These are phyloP conservation scores for Trididemnum miniatum DNA, from an alignment of 23 tunicate species.

Conservation along the genomic window DNA sequence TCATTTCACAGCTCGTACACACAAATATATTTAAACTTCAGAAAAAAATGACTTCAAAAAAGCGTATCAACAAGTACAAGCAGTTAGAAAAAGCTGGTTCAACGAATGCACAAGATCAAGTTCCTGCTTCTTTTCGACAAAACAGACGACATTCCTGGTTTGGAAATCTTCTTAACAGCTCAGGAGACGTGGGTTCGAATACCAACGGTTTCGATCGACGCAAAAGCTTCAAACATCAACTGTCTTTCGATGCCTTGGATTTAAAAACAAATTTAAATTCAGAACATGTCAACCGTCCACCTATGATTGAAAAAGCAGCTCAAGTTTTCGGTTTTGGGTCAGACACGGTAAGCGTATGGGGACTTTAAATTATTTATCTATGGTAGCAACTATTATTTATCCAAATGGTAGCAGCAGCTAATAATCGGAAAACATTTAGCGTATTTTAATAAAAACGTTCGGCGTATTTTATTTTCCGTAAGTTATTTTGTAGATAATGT, in stretches of 20 bases:
- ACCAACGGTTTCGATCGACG: neutral
- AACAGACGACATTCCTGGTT: slow-evolving; percentile 16
- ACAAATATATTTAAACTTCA: neutral
- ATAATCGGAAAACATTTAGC: too few species aligned
- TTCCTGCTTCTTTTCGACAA: neutral
- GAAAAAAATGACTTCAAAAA: neutral
- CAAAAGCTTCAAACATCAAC: neutral
- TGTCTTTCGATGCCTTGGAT: neutral
- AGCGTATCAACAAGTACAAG: neutral
- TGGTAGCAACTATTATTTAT: too few species aligned
- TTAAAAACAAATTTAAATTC: too few species aligned
- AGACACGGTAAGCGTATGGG: neutral
- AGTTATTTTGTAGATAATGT: neutral
- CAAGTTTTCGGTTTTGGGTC: neutral
- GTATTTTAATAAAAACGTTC: too few species aligned
- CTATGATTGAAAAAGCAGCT: neutral
- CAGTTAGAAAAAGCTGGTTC: neutral
- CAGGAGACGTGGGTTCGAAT: neutral
- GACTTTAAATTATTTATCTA: too few species aligned
- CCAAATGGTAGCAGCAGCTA: too few species aligned
- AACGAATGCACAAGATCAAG: neutral
- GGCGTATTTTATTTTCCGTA: too few species aligned
- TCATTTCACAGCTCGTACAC: too few species aligned
- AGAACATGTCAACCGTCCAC: neutral
- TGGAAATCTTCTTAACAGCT: neutral